Base-by-base conservation (phyloP, 2,113 vertebrate species). In the Tyrannus savana region DNA sequence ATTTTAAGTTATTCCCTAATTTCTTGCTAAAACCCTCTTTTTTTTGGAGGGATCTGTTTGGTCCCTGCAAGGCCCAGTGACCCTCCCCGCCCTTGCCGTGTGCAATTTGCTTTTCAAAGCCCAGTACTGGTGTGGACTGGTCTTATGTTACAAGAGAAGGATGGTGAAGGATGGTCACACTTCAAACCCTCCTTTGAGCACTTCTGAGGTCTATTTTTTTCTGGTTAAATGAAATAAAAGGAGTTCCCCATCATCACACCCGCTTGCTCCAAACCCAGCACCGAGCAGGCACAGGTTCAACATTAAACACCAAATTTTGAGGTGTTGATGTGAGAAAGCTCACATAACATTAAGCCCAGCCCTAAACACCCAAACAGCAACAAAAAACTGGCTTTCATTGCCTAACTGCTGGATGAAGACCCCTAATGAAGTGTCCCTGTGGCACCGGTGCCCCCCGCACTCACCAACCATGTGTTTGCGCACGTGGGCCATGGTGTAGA, bases 401-500 rank as follows among this genome's bases (percentile, higher is more conserved):
- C 42, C 50, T 12, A 31, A 55, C 1, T 0, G 8, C 55, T 4
- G 28, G 80, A n/a, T 11, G 53, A 74, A n/a, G 17, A 50, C 1
- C 80, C 63, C 60, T 50, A 55, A 30, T 0, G 2, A 42, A 44
- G 18, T 16, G 39, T 25, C 31, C 74, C 84, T 0, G 0, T 8
- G 35, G 69, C 41, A 19, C 41, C 3, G 0, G 37, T 2, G 68
- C 10, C 15, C 53, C 81, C 87, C 4, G 1, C 91, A 99, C 99
- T 99, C 97, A 99, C 99, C 99, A 46, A 99, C 99, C 99, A 99
- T 99, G 98, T 99, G 99, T 97, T 99, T 99, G 95, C 99, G 98
- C 96, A 99, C 99, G 1, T 99, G 99, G 15, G 99, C 99, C 99
- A 99, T 99, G 69, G 99, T 99, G 97, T 99, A 99, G 97, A 99